phyloP scores from a whole-genome alignment of 2,113 vertebrate species.

The Otus sunia region DNA sequence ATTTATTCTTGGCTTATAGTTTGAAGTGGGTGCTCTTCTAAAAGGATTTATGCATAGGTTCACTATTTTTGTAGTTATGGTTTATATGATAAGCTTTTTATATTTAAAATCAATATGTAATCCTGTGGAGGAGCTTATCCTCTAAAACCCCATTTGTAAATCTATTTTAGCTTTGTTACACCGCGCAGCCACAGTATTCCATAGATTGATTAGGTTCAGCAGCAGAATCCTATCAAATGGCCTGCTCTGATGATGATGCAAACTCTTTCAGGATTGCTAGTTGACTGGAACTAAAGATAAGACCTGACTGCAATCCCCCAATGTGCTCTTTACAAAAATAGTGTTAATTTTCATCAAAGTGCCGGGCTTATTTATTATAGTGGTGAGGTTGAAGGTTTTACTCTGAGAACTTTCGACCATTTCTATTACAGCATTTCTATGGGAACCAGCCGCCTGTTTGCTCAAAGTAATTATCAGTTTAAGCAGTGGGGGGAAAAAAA shows the following conservation, averaged over 20 bases:
- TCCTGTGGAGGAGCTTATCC: constrained; percentile 99
- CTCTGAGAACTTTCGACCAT: constrained; percentile 68
- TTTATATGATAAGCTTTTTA: constrained; percentile 99
- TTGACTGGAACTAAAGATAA: constrained; percentile 96
- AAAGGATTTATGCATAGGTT: constrained; percentile 98
- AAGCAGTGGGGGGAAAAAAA: not conserved
- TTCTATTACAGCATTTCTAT: constrained; percentile 68
- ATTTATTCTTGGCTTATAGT: constrained; percentile 85
- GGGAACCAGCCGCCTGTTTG: constrained; percentile 49
- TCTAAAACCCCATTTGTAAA: constrained; percentile 98
- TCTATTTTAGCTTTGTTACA: constrained; percentile 99
- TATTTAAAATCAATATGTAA: constrained; percentile 99
- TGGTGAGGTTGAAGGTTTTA: constrained; percentile 68
- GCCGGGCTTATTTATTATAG: constrained; percentile 72
- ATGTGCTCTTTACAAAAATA: constrained; percentile 84
- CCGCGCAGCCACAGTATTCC: constrained; percentile 90
- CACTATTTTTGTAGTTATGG: constrained; percentile 94
- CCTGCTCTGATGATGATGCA: constrained; percentile 96
- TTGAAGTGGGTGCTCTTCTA: constrained; percentile 94
- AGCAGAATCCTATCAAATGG: constrained; percentile 95
- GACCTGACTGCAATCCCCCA: constrained; percentile 81
- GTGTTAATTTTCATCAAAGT: constrained; percentile 86
- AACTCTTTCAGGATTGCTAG: constrained; percentile 95
- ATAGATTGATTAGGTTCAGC: constrained; percentile 98
- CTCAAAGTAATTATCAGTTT: constrained; percentile 63